phyloP scores from a whole-genome alignment of 2,888 invertebrate genomes.

The Odontocolon sp. region DNA sequence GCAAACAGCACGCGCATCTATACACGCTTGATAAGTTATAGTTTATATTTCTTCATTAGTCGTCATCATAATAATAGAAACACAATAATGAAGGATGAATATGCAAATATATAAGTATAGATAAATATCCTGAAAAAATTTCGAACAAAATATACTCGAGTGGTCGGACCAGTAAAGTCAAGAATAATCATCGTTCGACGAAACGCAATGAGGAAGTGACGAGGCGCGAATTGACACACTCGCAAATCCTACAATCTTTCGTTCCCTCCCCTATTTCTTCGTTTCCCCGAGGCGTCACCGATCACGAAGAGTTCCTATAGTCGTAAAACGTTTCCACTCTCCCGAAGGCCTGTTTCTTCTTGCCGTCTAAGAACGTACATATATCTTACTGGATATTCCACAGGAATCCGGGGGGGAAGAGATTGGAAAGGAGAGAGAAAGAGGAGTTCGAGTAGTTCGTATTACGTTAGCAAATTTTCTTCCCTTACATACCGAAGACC shows the following conservation, averaged over 20 bases:
- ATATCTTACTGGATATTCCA: slow-evolving; percentile 17
- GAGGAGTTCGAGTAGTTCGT: neutral
- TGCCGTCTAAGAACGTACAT: slow-evolving; percentile 6
- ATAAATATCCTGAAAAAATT: neutral
- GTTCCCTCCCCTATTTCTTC: slow-evolving; percentile 6
- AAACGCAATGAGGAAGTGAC: slow-evolving; percentile 53
- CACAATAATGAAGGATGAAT: slow-evolving; percentile 6
- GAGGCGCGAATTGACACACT: slow-evolving; percentile 48
- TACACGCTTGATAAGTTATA: slow-evolving; percentile 9
- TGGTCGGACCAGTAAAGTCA: neutral
- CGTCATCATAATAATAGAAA: slow-evolving; percentile 28
- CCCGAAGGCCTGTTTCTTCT: slow-evolving; percentile 8
- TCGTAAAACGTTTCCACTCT: slow-evolving; percentile 39
- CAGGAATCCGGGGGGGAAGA: slow-evolving; percentile 12
- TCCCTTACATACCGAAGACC: no score
- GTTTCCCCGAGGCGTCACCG: slow-evolving; percentile 8
- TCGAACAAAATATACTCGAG: neutral
- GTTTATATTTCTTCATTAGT: slow-evolving; percentile 45
- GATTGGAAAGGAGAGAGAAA: slow-evolving; percentile 10
- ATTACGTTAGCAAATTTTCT: neutral
- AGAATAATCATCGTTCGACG: slow-evolving; percentile 31
- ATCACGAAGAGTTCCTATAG: neutral
- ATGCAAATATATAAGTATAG: slow-evolving; percentile 7
- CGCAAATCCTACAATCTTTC: slow-evolving; percentile 34
- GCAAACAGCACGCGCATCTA: slow-evolving; percentile 28